Base-by-base conservation (phyloP, 2,888 invertebrate genomes). In the Teinopalpus imperialis region DNA sequence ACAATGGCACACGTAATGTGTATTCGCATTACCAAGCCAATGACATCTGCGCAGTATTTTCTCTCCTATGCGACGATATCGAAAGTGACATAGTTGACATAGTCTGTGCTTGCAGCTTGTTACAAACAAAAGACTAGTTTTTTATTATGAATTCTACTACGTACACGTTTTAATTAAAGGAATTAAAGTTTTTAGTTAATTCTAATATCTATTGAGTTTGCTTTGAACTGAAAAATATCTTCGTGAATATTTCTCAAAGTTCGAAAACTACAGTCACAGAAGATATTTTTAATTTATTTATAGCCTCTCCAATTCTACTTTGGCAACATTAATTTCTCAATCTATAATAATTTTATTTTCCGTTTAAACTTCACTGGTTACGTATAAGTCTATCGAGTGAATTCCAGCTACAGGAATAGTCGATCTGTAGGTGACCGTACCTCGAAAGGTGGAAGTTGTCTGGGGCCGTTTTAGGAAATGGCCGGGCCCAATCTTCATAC, bases 371-470 rank as follows among this genome's bases (percentile, higher is more conserved):
- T 41, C 27, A 78, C 65, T 85, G 89, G 67, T 90, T 89, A 50
- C 90, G 89, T 61, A 95, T 95, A 57, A 94, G 93, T 65, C 94
- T 92, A 71, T 94, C 93, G 51, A 95, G 86, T 45, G 94, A 94
- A 74, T 93, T 93, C 95, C 95, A 95, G 78, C 94, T 95, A 76
- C 92, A 93, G 1, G 94, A 94, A 66, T 95, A 95, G 71, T 95
- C 95, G 57, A 95, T 95, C 81, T 94, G 93, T 34, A 95, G 83
- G 62, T 95, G 92, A 41, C 95, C 95, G 65, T 94, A 94, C 60
- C 92, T 92, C 64, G 94, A 95, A 49, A 95, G 81, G 53, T 94
- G 94, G 75, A 94, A 92, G 71, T 92, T 92, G 34, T 90, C 88
- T 2, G 92, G 91, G 41, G 91, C 83, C 1, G 88, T 73, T 66